Conservation (phyloP, 2,888 invertebrate genomes). For the Ormyrus pomaceus region DNA sequence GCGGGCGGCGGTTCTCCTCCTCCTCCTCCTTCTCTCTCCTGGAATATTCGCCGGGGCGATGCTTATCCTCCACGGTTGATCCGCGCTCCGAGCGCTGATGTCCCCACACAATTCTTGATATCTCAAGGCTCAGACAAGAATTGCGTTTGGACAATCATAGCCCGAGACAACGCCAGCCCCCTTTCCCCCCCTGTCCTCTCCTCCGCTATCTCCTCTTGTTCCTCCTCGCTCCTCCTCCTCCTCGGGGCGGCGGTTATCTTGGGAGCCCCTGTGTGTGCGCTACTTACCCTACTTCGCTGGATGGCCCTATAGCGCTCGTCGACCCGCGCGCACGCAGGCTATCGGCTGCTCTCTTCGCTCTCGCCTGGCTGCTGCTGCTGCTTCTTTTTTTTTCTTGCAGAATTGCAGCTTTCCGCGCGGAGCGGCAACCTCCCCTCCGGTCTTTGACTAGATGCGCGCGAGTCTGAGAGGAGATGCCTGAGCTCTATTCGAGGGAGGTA, state of each 20-base stretch:
- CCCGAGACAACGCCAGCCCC: slow-evolving; percentile 64
- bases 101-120: slow-evolving; percentile 76
- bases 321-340: slow-evolving; percentile 29
- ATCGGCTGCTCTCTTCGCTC: not conserved
- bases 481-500: no score
- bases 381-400: slow-evolving; percentile 56
- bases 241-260: not conserved
- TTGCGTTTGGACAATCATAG: slow-evolving; percentile 76
- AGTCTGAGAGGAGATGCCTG: no score
- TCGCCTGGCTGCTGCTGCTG: not conserved
- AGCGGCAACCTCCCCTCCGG: no score
- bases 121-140: slow-evolving; percentile 71
- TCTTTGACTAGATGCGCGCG: no score
- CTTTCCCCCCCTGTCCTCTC: not conserved
- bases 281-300: slow-evolving; percentile 66
- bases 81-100: slow-evolving; percentile 75
- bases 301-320: slow-evolving; percentile 62
- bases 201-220: not conserved
- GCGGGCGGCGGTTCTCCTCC: no score
- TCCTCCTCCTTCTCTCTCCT: no score
- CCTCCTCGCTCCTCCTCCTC: not conserved
- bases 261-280: slow-evolving; percentile 51
- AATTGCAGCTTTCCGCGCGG: slow-evolving; percentile 56
- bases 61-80: slow-evolving; percentile 58
- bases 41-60: no score